Evolutionary conservation across 2,888 invertebrate species (phyloP), one percentile per base, ranked within the genome.

Genomic region (Cataglyphis cursor): DNA sequence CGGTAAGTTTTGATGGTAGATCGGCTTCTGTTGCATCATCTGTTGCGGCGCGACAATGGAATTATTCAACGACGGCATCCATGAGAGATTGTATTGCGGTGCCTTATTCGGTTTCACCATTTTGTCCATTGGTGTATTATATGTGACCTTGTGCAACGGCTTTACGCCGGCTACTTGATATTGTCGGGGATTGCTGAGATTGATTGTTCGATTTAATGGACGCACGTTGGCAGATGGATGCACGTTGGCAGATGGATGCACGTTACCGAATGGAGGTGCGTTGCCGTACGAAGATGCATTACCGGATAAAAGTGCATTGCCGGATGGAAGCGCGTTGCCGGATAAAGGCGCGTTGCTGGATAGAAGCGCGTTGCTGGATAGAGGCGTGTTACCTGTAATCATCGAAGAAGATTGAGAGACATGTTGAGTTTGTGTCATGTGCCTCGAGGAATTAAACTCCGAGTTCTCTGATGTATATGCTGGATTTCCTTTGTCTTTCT

Each of bases 1-100:
- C 12, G 85, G 85, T 9, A 88, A 73, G 35, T 82, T 87, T 51
- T 82, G 87, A 41, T 81, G 85, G n/a, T 76, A 76, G 1, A 35
- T 66, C 0, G 85, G n/a, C 12, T 10, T 54, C 10, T 44, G 80
- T n/a, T 9, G 15, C 5, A 8, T n/a, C 9, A 24, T 18, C 18
- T 62, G 65, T 12, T 38, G 18, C n/a, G n/a, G 4, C 12, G 15
- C 41, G 62, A 15, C 9, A 44, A 0, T 12, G 3, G 24, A 2
- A 8, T 75, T 65, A 18, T 35, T 65, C 35, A 35, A 48, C 0
- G 15, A 15, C 9, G 24, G 41, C 15, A 6, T 1, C 48, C 21
- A 44, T 8, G 51, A 6, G 0, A 5, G 1, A 31, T 24, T 12
- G 6, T 24, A 10, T 15, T 18, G 18, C 31, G 18, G 3, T 6